Conservation (phyloP, 2,888 invertebrate genomes). For the Nephrotoma guestfalica region DNA sequence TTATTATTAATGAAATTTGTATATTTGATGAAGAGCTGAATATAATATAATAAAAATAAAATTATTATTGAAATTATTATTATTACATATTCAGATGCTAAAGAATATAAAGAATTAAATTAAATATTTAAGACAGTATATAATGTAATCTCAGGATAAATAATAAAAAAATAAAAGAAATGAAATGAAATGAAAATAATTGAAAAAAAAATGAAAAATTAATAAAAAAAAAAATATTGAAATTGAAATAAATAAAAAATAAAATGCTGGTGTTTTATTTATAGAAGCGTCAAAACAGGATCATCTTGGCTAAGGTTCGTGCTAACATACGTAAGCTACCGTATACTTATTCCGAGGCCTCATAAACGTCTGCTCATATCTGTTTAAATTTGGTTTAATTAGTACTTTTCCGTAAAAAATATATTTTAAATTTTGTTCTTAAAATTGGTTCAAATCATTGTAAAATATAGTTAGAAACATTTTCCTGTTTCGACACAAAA, state of each 20-base stretch:
- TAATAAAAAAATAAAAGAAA: neutral
- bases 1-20: neutral
- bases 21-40: neutral
- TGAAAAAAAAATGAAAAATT: neutral
- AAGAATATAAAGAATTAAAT: neutral
- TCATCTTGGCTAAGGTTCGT: too few species aligned
- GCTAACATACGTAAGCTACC: too few species aligned
- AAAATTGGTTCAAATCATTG: too few species aligned
- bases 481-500: too few species aligned
- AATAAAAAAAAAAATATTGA: neutral
- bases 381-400: too few species aligned
- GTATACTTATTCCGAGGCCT: too few species aligned
- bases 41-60: neutral
- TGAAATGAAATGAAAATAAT: neutral
- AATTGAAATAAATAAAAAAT: neutral
- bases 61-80: neutral
- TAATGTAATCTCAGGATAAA: slow-evolving; percentile 7
- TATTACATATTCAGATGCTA: neutral
- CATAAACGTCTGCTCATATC: too few species aligned
- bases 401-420: too few species aligned
- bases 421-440: too few species aligned
- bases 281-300: too few species aligned
- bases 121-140: slow-evolving; percentile 2
- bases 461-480: too few species aligned
- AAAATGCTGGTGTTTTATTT: too few species aligned